Percentiles rank a stretch among this genome's conserved stretches.
phyloP scores from a whole-genome alignment of 2,888 invertebrate genomes.

The Ichneumoninae sp. region DNA sequence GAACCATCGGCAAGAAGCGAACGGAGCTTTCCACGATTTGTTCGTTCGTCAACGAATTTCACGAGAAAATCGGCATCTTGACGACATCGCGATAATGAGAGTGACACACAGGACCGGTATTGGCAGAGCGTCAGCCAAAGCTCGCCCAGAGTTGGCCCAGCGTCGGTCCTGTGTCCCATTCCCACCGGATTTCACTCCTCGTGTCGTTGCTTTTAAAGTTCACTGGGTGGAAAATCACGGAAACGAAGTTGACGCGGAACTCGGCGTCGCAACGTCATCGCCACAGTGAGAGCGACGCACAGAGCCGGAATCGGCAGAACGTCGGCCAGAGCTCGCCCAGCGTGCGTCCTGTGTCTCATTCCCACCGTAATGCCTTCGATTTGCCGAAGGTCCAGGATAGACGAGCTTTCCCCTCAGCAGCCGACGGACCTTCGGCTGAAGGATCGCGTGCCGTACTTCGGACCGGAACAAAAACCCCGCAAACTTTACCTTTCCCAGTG shows the following conservation, averaged over 20 bases:
- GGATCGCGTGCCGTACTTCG: not conserved
- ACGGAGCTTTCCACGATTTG: not conserved
- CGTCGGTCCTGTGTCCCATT: no score
- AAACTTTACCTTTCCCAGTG: not conserved
- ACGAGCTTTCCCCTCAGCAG: not conserved
- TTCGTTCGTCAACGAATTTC: not conserved
- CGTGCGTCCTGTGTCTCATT: no score
- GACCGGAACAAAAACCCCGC: not conserved
- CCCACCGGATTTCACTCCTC: constrained; percentile 36
- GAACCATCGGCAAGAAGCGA: not conserved
- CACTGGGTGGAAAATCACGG: constrained; percentile 7
- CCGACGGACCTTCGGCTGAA: not conserved
- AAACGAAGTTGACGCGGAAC: not conserved
- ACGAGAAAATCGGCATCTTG: not conserved
- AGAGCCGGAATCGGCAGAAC: no score
- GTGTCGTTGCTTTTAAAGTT: constrained; percentile 39
- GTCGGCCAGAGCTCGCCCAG: no score
- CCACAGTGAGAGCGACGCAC: no score
- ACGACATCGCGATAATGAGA: not conserved
- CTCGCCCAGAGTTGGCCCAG: no score
- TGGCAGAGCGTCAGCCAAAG: no score
- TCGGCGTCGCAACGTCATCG: not conserved
- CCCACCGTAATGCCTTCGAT: not conserved
- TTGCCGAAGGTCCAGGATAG: not conserved
- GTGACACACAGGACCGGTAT: no score